Evolutionary conservation across 23 tunicate genomes (phyloP).

Genomic region (Phallusia fumigata): DNA sequence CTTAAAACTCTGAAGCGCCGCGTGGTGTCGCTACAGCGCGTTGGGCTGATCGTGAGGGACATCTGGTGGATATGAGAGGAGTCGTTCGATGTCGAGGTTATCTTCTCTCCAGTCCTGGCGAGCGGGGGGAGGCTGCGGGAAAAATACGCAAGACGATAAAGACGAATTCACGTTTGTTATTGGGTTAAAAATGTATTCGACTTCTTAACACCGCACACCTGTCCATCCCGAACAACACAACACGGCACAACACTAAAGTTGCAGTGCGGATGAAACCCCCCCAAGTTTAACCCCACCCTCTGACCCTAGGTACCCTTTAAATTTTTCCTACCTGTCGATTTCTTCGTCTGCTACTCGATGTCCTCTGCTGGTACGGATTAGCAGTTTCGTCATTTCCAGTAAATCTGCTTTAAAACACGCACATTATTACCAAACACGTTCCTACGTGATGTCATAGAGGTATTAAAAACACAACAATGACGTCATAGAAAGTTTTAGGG

Average conservation of each 20-base stretch:
- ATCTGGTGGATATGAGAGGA: slow-evolving; percentile 24
- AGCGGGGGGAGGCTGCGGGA: background rate
- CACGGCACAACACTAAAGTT: too few species aligned
- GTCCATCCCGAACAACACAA: too few species aligned
- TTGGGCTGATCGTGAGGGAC: background rate
- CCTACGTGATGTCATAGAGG: background rate
- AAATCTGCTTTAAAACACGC: background rate
- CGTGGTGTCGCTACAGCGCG: slow-evolving; percentile 13
- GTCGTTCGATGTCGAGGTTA: slow-evolving; percentile 19
- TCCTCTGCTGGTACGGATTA: slow-evolving; percentile 6
- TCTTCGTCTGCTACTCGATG: background rate
- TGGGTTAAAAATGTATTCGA: too few species aligned
- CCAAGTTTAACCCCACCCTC: too few species aligned
- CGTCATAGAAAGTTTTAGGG: background rate
- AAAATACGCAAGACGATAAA: background rate
- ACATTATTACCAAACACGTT: background rate
- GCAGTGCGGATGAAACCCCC: too few species aligned
- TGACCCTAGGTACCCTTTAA: too few species aligned
- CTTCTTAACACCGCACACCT: too few species aligned
- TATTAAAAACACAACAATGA: background rate
- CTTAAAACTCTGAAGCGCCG: background rate
- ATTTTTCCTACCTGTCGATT: background rate
- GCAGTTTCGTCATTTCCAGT: background rate
- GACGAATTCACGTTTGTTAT: too few species aligned
- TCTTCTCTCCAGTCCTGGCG: slow-evolving; percentile 13